phyloP scores from a whole-genome alignment of 64 coral and sea anemone species.

The Pachyseris speciosa region DNA sequence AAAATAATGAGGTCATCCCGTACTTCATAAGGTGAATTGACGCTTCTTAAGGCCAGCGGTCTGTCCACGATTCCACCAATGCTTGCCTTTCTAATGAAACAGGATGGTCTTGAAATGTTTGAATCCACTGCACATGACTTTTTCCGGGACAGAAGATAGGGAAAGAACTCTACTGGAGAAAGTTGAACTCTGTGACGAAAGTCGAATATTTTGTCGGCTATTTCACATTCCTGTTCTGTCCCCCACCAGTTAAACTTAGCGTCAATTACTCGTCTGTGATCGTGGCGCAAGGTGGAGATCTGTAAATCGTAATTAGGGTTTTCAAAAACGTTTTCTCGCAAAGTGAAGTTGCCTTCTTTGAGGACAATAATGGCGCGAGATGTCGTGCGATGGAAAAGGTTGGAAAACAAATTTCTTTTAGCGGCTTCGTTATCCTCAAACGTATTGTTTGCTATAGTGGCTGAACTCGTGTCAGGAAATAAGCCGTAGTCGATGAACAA shows the following conservation, averaged over 20 bases:
- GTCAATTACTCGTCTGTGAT: conserved; percentile 12
- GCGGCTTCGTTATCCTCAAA: conserved; percentile 37
- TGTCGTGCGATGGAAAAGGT: conserved; percentile 38
- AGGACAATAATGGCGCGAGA: conserved; percentile 49
- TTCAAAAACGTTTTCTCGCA: conserved; percentile 58
- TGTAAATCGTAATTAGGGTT: conserved; percentile 14
- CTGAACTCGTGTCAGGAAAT: not conserved
- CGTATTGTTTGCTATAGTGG: conserved; percentile 17
- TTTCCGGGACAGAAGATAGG: conserved; percentile 19
- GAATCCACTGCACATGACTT: not conserved
- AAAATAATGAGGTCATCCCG: conserved; percentile 67
- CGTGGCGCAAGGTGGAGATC: conserved; percentile 49
- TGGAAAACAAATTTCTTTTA: conserved; percentile 29
- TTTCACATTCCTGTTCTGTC: conserved; percentile 51
- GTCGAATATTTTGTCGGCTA: conserved; percentile 63
- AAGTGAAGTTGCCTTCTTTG: conserved; percentile 60
- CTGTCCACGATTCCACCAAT: conserved; percentile 63
- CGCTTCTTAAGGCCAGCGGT: not conserved
- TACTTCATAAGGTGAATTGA: conserved; percentile 41
- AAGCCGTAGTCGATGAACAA: conserved; percentile 57
- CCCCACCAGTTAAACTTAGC: conserved; percentile 80
- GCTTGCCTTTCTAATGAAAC: conserved; percentile 37
- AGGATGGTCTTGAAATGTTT: conserved; percentile 24
- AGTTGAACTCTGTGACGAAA: conserved; percentile 70
- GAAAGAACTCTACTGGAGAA: conserved; percentile 55